A percentile compares a stretch with the other conserved stretches of the same genome.
Evolutionary conservation across 2,113 vertebrate genomes (phyloP).

Genomic region (Microcebus jonahi): DNA sequence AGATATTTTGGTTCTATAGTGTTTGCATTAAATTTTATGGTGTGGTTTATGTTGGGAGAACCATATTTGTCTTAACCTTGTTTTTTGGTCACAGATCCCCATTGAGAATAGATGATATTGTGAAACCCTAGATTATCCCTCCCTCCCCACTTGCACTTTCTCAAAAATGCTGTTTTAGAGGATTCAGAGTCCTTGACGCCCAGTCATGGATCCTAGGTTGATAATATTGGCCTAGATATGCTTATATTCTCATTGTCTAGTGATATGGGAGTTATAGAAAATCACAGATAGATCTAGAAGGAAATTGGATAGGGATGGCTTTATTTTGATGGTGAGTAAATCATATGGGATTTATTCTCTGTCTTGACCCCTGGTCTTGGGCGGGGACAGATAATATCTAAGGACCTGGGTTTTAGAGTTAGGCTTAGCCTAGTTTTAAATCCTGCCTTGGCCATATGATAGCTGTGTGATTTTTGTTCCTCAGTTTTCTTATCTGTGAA

Average conservation of each 20-base stretch:
- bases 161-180: constrained; percentile 26
- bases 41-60: constrained; percentile 30
- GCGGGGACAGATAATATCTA: background rate
- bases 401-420: background rate
- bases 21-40: constrained; percentile 22
- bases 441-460: constrained; percentile 4
- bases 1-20: background rate
- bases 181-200: background rate
- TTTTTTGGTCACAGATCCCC: background rate
- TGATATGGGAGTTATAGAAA: background rate
- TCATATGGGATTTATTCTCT: background rate
- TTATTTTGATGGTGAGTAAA: constrained; percentile 48
- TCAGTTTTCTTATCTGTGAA: constrained; percentile 51
- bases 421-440: constrained; percentile 39
- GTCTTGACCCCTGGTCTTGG: constrained; percentile 21
- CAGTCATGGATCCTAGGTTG: background rate
- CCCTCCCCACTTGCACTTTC: background rate
- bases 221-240: background rate
- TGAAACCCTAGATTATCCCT: background rate
- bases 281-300: background rate
- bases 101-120: background rate
- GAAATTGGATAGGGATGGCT: background rate
- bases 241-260: background rate
- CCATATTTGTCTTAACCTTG: background rate
- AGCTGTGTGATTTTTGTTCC: constrained; percentile 20